A percentile compares a stretch with the other conserved stretches of the same genome.
Evolutionary conservation across 2,888 invertebrate genomes (phyloP).

Genomic region (Eilema sororculum): DNA sequence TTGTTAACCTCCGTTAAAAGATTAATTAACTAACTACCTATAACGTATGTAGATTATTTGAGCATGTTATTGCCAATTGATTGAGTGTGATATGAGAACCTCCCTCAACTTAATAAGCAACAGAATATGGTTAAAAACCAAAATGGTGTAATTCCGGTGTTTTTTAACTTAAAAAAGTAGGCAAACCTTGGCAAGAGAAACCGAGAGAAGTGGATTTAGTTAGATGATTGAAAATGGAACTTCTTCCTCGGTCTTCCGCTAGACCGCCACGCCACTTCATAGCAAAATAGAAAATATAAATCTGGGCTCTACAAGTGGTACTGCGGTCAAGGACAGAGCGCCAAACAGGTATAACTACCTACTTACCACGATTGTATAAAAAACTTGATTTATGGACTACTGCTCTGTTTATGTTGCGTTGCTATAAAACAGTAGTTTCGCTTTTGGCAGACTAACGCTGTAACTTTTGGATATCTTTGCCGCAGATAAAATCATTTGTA

Average conservation of each 20-base stretch:
- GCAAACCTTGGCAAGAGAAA: background rate
- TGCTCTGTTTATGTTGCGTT: background rate
- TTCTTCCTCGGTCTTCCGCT: background rate
- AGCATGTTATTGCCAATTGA: background rate
- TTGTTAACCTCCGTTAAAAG: background rate
- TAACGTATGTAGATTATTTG: background rate
- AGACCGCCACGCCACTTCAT: background rate
- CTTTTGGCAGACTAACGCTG: background rate
- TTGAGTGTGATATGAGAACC: background rate
- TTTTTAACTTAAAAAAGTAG: background rate
- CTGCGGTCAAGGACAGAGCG: conserved; percentile 1
- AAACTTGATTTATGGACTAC: background rate
- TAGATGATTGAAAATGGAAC: background rate
- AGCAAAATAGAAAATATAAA: background rate
- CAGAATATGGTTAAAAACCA: background rate
- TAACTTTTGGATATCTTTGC: background rate
- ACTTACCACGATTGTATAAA: background rate
- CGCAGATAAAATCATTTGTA: too few species aligned
- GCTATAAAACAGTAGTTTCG: background rate
- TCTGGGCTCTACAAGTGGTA: background rate
- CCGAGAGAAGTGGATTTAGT: background rate
- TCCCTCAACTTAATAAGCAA: background rate
- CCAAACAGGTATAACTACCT: background rate
- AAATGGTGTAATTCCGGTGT: background rate
- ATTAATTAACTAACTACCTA: background rate